phyloP scores from a whole-genome alignment of 2,797 vertebrate genomes.

The Phoxinus dragarum region DNA sequence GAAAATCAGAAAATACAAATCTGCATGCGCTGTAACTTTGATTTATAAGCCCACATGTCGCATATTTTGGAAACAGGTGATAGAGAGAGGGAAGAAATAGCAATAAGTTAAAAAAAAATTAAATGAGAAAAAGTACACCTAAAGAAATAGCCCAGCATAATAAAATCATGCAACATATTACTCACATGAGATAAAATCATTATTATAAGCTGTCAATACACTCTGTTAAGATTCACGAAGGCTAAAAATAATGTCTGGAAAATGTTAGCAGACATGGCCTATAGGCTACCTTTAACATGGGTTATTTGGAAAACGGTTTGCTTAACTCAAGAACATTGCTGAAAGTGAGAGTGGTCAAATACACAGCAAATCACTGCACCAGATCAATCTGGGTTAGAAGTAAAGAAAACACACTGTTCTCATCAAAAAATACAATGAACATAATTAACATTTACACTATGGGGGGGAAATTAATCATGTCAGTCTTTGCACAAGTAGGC shows the following conservation, averaged over 20 bases:
- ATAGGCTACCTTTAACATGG: not conserved
- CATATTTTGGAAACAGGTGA: not conserved
- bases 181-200: not conserved
- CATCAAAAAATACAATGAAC: not conserved
- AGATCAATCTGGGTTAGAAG: not conserved
- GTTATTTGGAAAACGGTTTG: not conserved
- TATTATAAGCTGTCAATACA: not conserved
- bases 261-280: not conserved
- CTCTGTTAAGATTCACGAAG: not conserved
- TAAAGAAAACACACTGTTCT: not conserved
- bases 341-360: not conserved
- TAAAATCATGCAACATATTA: not conserved
- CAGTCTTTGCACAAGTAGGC: not conserved
- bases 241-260: not conserved
- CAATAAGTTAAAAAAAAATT: not conserved
- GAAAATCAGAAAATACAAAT: not conserved
- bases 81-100: not conserved
- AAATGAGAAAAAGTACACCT: not conserved
- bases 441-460: not conserved
- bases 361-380: not conserved
- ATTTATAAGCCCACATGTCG: not conserved
- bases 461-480: not conserved
- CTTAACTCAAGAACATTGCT: not conserved
- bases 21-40: not conserved
- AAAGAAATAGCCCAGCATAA: not conserved